Percentiles rank a stretch among this genome's conserved stretches.
Conservation (phyloP, 2,113 vertebrate genomes). For the Ictidomys tridecemlineatus region DNA sequence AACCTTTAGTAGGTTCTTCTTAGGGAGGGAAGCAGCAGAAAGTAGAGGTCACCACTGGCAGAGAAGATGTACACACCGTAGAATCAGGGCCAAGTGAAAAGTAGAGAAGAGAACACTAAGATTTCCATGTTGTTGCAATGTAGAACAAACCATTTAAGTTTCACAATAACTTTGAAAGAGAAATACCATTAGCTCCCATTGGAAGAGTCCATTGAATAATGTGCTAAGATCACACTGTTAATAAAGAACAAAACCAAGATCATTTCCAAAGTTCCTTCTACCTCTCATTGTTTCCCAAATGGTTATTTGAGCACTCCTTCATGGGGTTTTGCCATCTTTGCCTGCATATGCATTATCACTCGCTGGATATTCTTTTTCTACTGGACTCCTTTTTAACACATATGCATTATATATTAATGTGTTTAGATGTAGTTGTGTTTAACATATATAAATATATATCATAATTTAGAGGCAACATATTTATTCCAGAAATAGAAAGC, state of each 20-base stretch:
- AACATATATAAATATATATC: neutral
- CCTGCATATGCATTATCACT: neutral
- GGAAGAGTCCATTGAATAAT: neutral
- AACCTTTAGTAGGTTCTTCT: neutral
- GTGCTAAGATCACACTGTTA: neutral
- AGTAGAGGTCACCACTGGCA: neutral
- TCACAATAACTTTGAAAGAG: neutral
- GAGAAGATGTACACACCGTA: fast-evolving
- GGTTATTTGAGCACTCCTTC: neutral
- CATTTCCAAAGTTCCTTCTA: neutral
- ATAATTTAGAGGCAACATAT: neutral
- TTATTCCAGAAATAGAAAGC: conserved; percentile 30
- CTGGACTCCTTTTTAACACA: neutral
- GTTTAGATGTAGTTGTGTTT: neutral
- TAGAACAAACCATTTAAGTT: neutral
- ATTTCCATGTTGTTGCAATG: neutral
- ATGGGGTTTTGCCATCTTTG: no score
- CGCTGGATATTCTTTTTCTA: neutral
- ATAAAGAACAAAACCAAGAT: neutral
- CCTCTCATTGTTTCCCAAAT: fast-evolving
- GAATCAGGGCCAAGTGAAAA: neutral
- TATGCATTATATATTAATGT: neutral
- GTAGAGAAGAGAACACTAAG: neutral
- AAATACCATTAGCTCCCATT: neutral
- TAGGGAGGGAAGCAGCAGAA: neutral